phyloP scores from a whole-genome alignment of 1,140 invertebrate species.

The Lysiphlebus fabarum region DNA sequence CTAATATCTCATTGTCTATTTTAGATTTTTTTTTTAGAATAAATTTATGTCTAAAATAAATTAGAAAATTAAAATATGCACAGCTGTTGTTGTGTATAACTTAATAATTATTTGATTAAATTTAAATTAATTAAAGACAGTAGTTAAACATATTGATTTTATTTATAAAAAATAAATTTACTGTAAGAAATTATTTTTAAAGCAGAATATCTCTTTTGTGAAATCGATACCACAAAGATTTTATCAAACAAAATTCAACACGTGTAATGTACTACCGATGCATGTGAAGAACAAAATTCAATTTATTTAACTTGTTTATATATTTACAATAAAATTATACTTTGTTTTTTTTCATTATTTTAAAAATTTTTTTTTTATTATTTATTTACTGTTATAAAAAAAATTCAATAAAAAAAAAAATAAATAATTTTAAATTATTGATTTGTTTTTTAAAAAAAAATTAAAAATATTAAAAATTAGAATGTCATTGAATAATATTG shows the following conservation, averaged over 20 bases:
- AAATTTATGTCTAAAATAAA: too few relatives aligned
- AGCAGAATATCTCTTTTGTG: constrained; percentile 39
- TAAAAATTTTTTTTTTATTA: too few relatives aligned
- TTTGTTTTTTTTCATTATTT: too few relatives aligned
- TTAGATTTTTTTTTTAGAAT: too few relatives aligned
- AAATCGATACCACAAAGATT: constrained; percentile 53
- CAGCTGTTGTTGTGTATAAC: too few relatives aligned
- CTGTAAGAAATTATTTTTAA: constrained; percentile 2
- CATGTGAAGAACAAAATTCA: constrained; percentile 37
- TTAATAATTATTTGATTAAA: too few relatives aligned
- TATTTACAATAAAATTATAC: too few relatives aligned
- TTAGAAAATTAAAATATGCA: too few relatives aligned
- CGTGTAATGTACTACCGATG: constrained; percentile 50
- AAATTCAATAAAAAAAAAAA: not conserved
- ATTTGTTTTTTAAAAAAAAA: not conserved
- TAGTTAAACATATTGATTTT: too few relatives aligned
- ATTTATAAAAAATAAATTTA: not conserved
- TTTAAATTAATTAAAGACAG: too few relatives aligned
- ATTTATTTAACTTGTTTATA: constrained; percentile 43
- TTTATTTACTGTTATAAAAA: too few relatives aligned
- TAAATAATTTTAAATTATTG: not conserved
- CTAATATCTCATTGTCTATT: too few relatives aligned
- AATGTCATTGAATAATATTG: not conserved
- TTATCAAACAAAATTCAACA: constrained; percentile 50
- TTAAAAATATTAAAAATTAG: not conserved